Evolutionary conservation across 2,113 vertebrate species (phyloP), one percentile per base, ranked within the genome.

Genomic region (Pterocles gutturalis): DNA sequence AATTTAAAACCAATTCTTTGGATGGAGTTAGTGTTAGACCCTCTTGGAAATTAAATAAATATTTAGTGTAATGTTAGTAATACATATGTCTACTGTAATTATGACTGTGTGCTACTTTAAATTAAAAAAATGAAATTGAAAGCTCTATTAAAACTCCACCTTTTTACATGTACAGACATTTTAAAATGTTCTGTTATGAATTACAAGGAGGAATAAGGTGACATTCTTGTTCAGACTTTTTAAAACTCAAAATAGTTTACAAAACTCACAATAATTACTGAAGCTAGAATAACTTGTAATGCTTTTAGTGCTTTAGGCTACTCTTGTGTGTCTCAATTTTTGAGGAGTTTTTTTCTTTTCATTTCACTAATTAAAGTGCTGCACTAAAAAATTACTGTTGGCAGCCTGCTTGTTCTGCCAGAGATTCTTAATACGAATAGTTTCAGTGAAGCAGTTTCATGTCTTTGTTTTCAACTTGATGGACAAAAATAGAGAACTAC

Each of bases 341-440:
- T 84, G 57, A 80, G 57, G 46, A 36, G 36, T 17, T 64, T 87
- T 80, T 87, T 94, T 53, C 45, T 66, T 95, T 95, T 88, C 66
- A 33, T 95, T 95, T 83, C 86, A 31, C 71, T 96, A 93, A 94
- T 94, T 96, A 94, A 94, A 96, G 92, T 89, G 49, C 76, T 93
- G 48, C 53, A 55, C 36, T 93, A 34, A 72, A 54, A 83, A 77
- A 83, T 80, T 93, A 85, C 89, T 94, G 62, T 91, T 95, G 90
- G 54, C 92, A 93, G 57, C 76, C 21, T 48, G 45, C 79, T 92
- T 89, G 18, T 91, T 91, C 65, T 54, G 53, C 96, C 69, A 65
- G 84, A 93, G 91, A 72, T 67, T 94, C 13, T 84, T 78, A 61
- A 46, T 49, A 8, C 84, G 61, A 96, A 62, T 87, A 54, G 79